Conservation (phyloP, 2,113 vertebrate genomes). For the Numenius arquata region DNA sequence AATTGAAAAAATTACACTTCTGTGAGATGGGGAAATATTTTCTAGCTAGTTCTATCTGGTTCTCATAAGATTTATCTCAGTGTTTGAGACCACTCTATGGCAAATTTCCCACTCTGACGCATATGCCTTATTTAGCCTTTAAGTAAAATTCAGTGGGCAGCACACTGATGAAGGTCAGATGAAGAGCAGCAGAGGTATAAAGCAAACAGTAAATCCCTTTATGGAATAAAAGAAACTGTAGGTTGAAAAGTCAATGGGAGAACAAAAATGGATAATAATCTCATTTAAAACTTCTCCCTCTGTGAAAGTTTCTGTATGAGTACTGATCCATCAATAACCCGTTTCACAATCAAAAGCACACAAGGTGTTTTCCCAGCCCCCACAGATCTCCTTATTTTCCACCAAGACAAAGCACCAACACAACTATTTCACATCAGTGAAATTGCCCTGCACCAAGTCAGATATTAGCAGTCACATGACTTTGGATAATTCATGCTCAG, state of each 20-base stretch:
- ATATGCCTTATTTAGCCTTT: neutral
- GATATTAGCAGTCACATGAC: neutral
- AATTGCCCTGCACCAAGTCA: neutral
- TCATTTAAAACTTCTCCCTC: constrained; percentile 18
- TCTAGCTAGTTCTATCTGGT: neutral
- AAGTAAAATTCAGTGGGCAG: constrained; percentile 33
- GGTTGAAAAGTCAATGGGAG: constrained; percentile 14
- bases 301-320: constrained; percentile 49
- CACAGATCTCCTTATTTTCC: constrained; percentile 44
- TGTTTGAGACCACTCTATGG: neutral
- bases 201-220: neutral
- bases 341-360: neutral
- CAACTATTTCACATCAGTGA: neutral
- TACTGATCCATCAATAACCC: constrained; percentile 35
- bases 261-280: constrained; percentile 24
- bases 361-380: constrained; percentile 56
- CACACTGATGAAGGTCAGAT: neutral
- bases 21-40: neutral
- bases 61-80: neutral
- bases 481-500: neutral
- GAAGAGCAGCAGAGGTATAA: neutral
- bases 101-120: constrained; percentile 26
- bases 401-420: neutral
- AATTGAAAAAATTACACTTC: neutral
- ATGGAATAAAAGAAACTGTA: neutral